Percentiles rank a stretch among this genome's conserved stretches.
Conservation (phyloP, 2,113 vertebrate species). For the Vulpes ferrilata region DNA sequence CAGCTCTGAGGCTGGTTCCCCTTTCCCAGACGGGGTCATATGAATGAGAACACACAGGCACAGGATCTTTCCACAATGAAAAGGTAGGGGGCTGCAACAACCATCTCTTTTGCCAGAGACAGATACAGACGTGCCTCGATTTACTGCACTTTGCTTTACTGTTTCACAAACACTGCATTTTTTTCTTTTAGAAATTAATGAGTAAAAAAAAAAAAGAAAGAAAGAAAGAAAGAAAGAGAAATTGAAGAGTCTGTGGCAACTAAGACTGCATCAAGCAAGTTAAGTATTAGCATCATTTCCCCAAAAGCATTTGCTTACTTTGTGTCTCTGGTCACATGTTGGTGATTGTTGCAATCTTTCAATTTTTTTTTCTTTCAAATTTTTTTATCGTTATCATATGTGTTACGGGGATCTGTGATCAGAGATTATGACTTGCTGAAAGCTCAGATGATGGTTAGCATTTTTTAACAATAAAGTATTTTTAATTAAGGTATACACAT, state of each 20-base stretch:
- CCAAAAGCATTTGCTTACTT: background rate
- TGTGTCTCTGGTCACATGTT: background rate
- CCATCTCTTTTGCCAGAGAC: background rate
- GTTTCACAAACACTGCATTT: background rate
- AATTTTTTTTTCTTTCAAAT: background rate
- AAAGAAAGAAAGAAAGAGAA: background rate
- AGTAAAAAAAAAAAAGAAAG: background rate
- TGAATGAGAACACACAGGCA: background rate
- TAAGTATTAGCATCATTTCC: too few species aligned
- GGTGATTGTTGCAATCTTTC: background rate
- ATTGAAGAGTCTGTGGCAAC: background rate
- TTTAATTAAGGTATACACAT: background rate
- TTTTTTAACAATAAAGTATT: background rate
- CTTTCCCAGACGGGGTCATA: background rate
- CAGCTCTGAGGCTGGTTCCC: background rate
- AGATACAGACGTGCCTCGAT: background rate
- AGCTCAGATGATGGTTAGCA: background rate
- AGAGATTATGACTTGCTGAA: background rate
- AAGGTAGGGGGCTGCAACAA: too few species aligned
- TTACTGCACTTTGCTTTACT: background rate
- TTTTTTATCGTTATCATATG: background rate
- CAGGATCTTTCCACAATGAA: background rate
- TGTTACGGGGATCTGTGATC: background rate
- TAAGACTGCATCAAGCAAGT: background rate
- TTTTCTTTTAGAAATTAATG: background rate